Base-by-base conservation (phyloP, 2,797 vertebrate species). In the Cephalopachus bancanus region DNA sequence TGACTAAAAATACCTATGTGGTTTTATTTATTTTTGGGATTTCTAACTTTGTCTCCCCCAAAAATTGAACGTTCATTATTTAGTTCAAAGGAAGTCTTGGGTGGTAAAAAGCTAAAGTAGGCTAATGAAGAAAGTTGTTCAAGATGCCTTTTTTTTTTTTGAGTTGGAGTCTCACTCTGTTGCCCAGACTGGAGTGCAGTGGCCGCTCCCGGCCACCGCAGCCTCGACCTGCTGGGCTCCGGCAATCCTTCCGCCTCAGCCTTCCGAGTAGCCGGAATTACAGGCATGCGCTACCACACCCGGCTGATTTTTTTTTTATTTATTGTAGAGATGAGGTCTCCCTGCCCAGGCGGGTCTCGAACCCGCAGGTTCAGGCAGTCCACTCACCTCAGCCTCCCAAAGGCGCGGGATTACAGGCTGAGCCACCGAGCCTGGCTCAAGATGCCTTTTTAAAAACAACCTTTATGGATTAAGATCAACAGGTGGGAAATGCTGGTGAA, bases 81-180 rank as follows among this genome's bases (percentile, higher is more conserved):
- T 83, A 84, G 28, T 44, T 57, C 64, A 84, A 22, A 94, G 37
- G 84, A 78, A 84, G 71, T 71, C 16, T 78, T 81, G 55, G 55
- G 15, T 84, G 44, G 9, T 91, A 44, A 67, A 93, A 91, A 94
- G 12, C 22, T 83, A 86, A 89, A 80, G 26, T 59, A 92, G 55
- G 75, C 65, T 91, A 90, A 95, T 33, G 57, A 89, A 60, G 30
- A 86, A 85, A 84, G 75, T 78, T 6, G 20, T 69, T 93, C 83
- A 76, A 97, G 71, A 64, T 83, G 24, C 57, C 37, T 93, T 87
- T 81, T 55, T 30, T 55, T 30, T 69, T 33, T 71, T 10, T 71
- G 67, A 37, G 67, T 33, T 17, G 10, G n/a, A 69, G n/a, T 20
- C 17, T 71, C 19, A 4, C 67, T 71, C 67, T 33, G 1, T 37